Evolutionary conservation across 2,113 vertebrate species (phyloP).

Genomic region (Chlamydotis undulata): DNA sequence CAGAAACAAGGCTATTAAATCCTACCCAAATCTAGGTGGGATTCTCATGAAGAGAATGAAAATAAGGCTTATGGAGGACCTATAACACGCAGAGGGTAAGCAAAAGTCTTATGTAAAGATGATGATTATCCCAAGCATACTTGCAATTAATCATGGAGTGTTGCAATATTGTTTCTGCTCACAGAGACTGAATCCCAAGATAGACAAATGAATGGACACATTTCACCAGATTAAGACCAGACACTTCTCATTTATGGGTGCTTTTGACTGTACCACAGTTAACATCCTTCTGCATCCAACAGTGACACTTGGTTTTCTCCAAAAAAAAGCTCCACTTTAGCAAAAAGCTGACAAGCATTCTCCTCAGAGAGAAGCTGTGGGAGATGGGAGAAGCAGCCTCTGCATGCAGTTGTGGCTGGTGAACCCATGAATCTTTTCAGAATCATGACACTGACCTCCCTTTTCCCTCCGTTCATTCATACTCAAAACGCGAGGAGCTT

Average conservation of each 20-base stretch:
- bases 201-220: background rate
- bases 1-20: background rate
- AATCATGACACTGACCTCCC: background rate
- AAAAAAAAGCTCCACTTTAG: background rate
- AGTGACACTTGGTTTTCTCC: background rate
- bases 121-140: background rate
- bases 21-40: background rate
- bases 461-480: background rate
- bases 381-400: background rate
- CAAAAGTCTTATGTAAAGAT: rapidly evolving
- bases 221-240: background rate
- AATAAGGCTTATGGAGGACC: background rate
- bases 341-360: background rate
- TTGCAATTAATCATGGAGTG: background rate
- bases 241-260: background rate
- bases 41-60: background rate
- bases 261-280: background rate
- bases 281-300: background rate
- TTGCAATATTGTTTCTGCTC: background rate
- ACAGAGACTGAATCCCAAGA: background rate
- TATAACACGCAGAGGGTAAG: background rate
- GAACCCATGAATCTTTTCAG: background rate
- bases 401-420: rapidly evolving
- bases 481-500: background rate
- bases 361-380: background rate